Evolutionary conservation across 1,140 invertebrate genomes (phyloP).

Genomic region (Hetaerina americana): DNA sequence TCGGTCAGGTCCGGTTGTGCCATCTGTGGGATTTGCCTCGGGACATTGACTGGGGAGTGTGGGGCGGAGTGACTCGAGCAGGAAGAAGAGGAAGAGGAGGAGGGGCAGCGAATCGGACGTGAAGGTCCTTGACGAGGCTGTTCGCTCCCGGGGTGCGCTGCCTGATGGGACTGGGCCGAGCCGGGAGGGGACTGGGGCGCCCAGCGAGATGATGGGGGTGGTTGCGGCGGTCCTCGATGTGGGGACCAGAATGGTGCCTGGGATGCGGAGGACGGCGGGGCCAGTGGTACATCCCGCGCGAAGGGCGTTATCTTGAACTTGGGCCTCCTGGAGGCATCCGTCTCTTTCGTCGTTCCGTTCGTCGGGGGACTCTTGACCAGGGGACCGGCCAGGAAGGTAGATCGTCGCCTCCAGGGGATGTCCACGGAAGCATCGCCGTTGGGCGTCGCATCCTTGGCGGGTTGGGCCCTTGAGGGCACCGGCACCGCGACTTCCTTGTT

Average conservation of each 20-base stretch:
- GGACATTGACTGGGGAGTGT: background rate
- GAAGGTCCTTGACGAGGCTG: background rate
- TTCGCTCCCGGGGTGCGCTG: too few relatives aligned
- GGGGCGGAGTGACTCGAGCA: conserved; percentile 12
- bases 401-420: background rate
- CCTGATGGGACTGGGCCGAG: background rate
- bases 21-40: background rate
- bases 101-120: background rate
- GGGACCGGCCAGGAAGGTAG: background rate
- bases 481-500: background rate
- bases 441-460: background rate
- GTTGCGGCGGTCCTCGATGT: background rate
- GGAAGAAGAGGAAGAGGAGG: conserved; percentile 16
- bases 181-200: background rate
- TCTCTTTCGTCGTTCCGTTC: conserved; percentile 38
- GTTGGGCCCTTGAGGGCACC: background rate
- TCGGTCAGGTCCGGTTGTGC: background rate
- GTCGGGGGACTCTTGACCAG: background rate
- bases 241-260: background rate
- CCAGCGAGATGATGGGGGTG: background rate
- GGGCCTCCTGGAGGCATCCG: conserved; percentile 29
- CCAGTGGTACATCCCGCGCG: conserved; percentile 47
- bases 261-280: conserved; percentile 25
- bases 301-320: conserved; percentile 43
- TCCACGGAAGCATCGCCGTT: too few relatives aligned